A percentile compares a stretch with the other conserved stretches of the same genome.
These are phyloP conservation scores for Mesocentrotus franciscanus DNA, from an alignment of 53 echinoderm and acorn worm species.

Conservation along the genomic window DNA sequence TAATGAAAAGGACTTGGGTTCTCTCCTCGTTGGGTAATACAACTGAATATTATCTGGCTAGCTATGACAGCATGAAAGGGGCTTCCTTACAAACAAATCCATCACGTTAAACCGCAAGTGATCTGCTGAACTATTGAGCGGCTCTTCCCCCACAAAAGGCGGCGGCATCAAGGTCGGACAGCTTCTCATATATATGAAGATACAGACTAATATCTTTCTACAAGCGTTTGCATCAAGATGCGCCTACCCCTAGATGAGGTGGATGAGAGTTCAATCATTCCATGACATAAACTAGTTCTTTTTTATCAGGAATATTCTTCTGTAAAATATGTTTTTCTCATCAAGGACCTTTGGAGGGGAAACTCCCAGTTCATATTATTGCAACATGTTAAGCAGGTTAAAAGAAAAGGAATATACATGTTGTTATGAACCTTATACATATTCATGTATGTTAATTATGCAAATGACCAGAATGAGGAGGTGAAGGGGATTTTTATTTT, in stretches of 20 bases:
- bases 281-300: neutral
- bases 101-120: slow-evolving; percentile 59
- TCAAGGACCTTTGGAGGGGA: neutral
- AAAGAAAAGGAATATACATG: neutral
- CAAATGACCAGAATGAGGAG: no score
- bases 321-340: neutral
- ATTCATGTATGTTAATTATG: no score
- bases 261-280: slow-evolving; percentile 11
- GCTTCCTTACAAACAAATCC: slow-evolving; percentile 53
- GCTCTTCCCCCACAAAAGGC: neutral
- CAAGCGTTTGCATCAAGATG: neutral
- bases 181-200: slow-evolving; percentile 27
- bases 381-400: neutral
- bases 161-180: slow-evolving; percentile 12
- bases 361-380: neutral
- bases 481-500: no score
- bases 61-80: slow-evolving; percentile 29
- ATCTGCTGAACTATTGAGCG: slow-evolving; percentile 29
- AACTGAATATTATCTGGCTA: neutral
- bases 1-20: slow-evolving; percentile 23
- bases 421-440: neutral
- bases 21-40: neutral
- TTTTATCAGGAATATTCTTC: neutral
- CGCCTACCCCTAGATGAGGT: neutral
- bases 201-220: slow-evolving; percentile 29